Evolutionary conservation across 2,797 vertebrate genomes (phyloP), one percentile per base, ranked within the genome.

Genomic region (Alauda arvensis): DNA sequence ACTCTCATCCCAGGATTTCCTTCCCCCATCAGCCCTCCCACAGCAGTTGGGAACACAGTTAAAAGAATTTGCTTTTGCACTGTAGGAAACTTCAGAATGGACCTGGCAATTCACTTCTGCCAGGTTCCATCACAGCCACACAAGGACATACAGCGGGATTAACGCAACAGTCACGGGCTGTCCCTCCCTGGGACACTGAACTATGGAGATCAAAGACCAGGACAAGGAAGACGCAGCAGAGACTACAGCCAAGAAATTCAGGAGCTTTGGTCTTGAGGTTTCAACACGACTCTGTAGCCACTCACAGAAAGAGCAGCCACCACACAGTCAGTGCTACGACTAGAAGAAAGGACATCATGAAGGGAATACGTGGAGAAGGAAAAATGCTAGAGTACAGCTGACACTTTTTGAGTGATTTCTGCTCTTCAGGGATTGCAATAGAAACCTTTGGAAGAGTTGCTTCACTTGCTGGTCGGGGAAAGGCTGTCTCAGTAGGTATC

Each of bases 291-390:
- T 95, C 93, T 82, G 89, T 66, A 87, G 93, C 92, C 63, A 51
- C 93, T 98, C 96, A 99, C 93, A 99, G 96, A 94, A 98, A 98
- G 91, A 98, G 95, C 74, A 99, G 96, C 98, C 98, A 99, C 97
- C 98, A 98, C 85, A 98, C 92, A 94, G 98, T 98, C 87, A 98
- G 93, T 3, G 95, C 97, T 96, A 98, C 57, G 67, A 98, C 90
- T 95, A 99, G 94, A 29, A 99, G 95, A 93, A 98, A 97, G 29
- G 98, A 98, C 96, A 99, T 97, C 92, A 98, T 83, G 94, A 98
- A 97, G 84, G 98, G 97, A 94, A 98, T 69, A 28, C 92, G 96
- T 15, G 97, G 96, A 89, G 85, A 96, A 83, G 96, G 97, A 77
- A 98, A 96, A 93, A 96, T 45, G 83, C 96, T 94, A 88, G 96